phyloP scores from a whole-genome alignment of 1,140 invertebrate genomes.

The Lordiphosa clarofinis region DNA sequence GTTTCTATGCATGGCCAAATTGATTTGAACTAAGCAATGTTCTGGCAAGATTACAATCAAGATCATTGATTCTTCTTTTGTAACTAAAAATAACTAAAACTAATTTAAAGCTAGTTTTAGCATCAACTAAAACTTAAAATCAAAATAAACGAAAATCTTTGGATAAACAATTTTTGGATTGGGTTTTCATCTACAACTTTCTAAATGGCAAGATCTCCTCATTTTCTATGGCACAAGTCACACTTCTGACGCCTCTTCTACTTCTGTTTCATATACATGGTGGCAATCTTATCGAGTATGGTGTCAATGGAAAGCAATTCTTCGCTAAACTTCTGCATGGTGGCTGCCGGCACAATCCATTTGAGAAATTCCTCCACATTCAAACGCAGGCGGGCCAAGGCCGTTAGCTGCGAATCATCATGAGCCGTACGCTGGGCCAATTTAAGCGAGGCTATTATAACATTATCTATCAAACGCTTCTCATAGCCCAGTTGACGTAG shows the following conservation, averaged over 20 bases:
- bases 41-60: constrained; percentile 56
- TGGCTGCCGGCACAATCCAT: constrained; percentile 88
- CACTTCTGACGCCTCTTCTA: constrained; percentile 30
- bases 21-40: constrained; percentile 30
- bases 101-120: not conserved
- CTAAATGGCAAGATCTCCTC: constrained; percentile 68
- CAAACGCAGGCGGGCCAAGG: constrained; percentile 83
- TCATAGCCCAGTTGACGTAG: constrained; percentile 89
- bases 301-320: constrained; percentile 88
- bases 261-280: constrained; percentile 76
- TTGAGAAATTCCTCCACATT: constrained; percentile 89
- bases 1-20: constrained; percentile 55
- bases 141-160: constrained; percentile 47
- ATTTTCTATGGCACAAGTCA: constrained; percentile 57
- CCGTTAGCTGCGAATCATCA: constrained; percentile 81
- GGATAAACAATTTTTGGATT: constrained; percentile 56
- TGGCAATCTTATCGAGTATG: constrained; percentile 83
- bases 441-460: constrained; percentile 88
- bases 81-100: too few species aligned
- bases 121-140: constrained; percentile 10
- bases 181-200: constrained; percentile 35
- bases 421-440: constrained; percentile 86
- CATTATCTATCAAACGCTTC: constrained; percentile 89
- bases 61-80: too few species aligned
- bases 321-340: constrained; percentile 87